These are phyloP conservation scores for Hydrochoerus hydrochaeris DNA, from an alignment of 2,113 vertebrate genomes.

Conservation along the genomic window DNA sequence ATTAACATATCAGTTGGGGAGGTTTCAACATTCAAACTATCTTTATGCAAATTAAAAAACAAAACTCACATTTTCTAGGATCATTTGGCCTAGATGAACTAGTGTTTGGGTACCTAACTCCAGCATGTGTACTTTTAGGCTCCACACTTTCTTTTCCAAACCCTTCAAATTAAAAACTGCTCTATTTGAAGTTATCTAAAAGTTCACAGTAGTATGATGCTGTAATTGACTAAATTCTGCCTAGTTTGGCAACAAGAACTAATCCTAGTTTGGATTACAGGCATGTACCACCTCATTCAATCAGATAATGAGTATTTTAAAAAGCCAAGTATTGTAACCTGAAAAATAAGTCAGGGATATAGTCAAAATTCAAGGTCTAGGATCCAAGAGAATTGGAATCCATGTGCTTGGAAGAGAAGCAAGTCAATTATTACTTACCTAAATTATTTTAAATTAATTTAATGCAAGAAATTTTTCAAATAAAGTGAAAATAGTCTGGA, in stretches of 20 bases:
- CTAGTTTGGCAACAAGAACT: not conserved
- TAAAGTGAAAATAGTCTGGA: slow-evolving; percentile 11
- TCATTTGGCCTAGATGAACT: not conserved
- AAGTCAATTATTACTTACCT: not conserved
- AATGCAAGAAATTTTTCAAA: slow-evolving; percentile 53
- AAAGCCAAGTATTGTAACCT: not conserved
- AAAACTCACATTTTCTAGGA: not conserved
- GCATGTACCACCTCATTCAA: not conserved
- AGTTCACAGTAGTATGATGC: not conserved
- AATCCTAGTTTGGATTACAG: too few species aligned
- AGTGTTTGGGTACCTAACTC: not conserved
- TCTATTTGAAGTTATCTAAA: slow-evolving; percentile 2
- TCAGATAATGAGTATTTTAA: not conserved
- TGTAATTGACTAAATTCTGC: not conserved
- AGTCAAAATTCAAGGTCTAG: slow-evolving; percentile 49
- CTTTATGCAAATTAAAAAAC: not conserved
- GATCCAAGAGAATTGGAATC: not conserved
- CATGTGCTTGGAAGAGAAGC: not conserved
- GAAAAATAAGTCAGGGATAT: slow-evolving; percentile 19
- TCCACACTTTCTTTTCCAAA: not conserved
- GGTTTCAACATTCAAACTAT: not conserved
- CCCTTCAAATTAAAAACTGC: slow-evolving; percentile 11
- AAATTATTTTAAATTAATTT: slow-evolving; percentile 38
- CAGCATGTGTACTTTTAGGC: not conserved
- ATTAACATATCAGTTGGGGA: not conserved